Evolutionary conservation across 1,140 invertebrate species (phyloP).

Genomic region (Conus ventricosus): DNA sequence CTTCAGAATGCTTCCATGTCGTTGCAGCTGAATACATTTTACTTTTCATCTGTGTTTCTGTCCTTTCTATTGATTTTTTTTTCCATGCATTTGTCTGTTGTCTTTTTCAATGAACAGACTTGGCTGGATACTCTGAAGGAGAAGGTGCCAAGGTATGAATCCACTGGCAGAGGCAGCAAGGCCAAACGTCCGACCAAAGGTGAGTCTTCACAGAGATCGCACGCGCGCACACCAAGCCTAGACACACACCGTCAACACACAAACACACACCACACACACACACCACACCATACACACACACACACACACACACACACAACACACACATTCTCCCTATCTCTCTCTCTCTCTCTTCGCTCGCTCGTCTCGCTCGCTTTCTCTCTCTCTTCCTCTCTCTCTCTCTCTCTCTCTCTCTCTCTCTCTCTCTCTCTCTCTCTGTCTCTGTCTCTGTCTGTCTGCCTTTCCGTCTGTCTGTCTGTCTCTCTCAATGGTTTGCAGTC

Average conservation of each 20-base stretch:
- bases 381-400: neutral
- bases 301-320: too few species aligned
- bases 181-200: too few species aligned
- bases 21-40: neutral
- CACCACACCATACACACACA: too few species aligned
- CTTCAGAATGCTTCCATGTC: too few species aligned
- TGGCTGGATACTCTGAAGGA: constrained; percentile 80
- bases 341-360: too few species aligned
- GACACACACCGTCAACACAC: too few species aligned
- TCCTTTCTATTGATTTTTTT: constrained; percentile 28
- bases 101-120: constrained; percentile 76
- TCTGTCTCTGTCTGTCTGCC: neutral
- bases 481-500: neutral
- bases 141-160: too few species aligned
- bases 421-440: neutral
- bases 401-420: neutral
- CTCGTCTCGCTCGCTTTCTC: neutral
- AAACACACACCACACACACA: too few species aligned
- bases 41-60: neutral
- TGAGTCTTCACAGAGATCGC: too few species aligned
- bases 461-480: neutral
- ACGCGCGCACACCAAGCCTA: too few species aligned
- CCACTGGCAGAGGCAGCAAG: too few species aligned
- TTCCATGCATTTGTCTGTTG: neutral
- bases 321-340: too few species aligned